Percentiles rank a stretch among this genome's conserved stretches.
These are phyloP conservation scores for Drosophila pectinifera DNA, from an alignment of 1,140 invertebrate genomes.

Conservation along the genomic window DNA sequence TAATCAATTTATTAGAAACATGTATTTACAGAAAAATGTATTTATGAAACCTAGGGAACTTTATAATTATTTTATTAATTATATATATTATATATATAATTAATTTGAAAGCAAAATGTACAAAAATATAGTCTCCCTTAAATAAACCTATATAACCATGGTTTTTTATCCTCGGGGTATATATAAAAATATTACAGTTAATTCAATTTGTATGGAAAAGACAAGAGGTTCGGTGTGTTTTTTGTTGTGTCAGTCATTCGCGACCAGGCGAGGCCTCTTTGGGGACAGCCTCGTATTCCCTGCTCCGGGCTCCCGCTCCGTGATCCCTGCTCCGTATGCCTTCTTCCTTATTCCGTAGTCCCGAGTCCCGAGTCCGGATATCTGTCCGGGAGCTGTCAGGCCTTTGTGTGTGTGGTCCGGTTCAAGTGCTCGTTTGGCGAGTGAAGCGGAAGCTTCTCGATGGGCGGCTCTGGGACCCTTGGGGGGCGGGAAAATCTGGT, in stretches of 20 bases:
- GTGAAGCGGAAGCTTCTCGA: slow-evolving; percentile 58
- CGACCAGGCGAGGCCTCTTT: slow-evolving; percentile 43
- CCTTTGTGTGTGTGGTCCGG: slow-evolving; percentile 62
- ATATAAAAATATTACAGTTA: slow-evolving; percentile 32
- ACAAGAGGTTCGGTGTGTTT: slow-evolving; percentile 34
- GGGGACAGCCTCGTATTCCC: slow-evolving; percentile 34
- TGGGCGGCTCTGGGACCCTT: slow-evolving; percentile 38
- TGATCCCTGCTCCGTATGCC: slow-evolving; percentile 10
- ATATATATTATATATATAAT: too few species aligned
- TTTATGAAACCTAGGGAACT: too few species aligned
- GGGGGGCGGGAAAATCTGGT: slow-evolving; percentile 24
- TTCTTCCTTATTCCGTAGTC: slow-evolving; percentile 1
- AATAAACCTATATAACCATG: neutral
- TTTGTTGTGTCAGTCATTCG: slow-evolving; percentile 53
- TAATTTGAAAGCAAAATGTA: too few species aligned
- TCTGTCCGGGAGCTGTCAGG: slow-evolving; percentile 59
- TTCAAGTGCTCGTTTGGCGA: slow-evolving; percentile 56
- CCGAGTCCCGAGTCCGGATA: slow-evolving; percentile 29
- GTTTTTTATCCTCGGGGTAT: slow-evolving; percentile 4
- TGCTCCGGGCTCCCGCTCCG: neutral
- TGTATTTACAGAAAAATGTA: too few species aligned
- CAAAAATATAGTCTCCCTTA: too few species aligned
- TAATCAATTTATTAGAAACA: too few species aligned
- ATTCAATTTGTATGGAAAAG: slow-evolving; percentile 62
- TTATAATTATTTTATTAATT: too few species aligned